Evolutionary conservation across 1,140 invertebrate species (phyloP).

Genomic region (Andricus grossulariae): DNA sequence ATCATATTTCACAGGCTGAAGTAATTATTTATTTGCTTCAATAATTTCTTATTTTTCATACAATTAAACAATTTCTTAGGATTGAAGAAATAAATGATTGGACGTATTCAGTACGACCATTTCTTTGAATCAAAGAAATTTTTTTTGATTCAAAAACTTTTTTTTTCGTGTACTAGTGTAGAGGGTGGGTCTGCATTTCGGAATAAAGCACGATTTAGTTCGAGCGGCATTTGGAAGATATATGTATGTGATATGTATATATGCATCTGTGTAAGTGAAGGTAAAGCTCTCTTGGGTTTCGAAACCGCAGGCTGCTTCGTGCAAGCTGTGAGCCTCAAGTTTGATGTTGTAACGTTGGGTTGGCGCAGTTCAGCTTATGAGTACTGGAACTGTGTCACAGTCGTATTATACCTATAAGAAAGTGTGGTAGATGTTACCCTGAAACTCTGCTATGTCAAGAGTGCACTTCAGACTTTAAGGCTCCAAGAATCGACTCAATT

Average conservation of each 20-base stretch:
- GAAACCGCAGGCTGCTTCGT: slow-evolving; percentile 55
- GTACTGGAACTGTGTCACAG: slow-evolving; percentile 53
- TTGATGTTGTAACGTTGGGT: slow-evolving; percentile 44
- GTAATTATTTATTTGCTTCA: too few species aligned
- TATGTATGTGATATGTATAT: not conserved
- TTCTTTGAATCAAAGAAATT: too few species aligned
- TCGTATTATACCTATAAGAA: not conserved
- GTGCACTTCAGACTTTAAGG: slow-evolving; percentile 19
- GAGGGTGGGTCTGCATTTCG: not conserved
- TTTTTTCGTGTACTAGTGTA: too few species aligned
- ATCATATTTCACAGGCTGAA: too few species aligned
- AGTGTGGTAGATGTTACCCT: slow-evolving; percentile 1
- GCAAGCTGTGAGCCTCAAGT: slow-evolving; percentile 45
- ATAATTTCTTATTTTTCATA: too few species aligned
- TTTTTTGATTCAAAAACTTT: too few species aligned
- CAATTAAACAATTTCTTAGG: too few species aligned
- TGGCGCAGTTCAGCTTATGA: slow-evolving; percentile 52
- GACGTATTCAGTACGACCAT: too few species aligned
- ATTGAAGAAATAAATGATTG: too few species aligned
- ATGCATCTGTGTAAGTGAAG: slow-evolving; percentile 33
- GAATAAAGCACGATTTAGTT: slow-evolving; percentile 2
- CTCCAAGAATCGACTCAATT: slow-evolving; percentile 15
- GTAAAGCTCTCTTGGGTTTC: slow-evolving; percentile 53
- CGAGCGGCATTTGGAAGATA: not conserved
- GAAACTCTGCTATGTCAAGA: slow-evolving; percentile 8